Evolutionary conservation across 2,888 invertebrate genomes (phyloP), one percentile per base, ranked within the genome.

Genomic region (Desoria tigrina): DNA sequence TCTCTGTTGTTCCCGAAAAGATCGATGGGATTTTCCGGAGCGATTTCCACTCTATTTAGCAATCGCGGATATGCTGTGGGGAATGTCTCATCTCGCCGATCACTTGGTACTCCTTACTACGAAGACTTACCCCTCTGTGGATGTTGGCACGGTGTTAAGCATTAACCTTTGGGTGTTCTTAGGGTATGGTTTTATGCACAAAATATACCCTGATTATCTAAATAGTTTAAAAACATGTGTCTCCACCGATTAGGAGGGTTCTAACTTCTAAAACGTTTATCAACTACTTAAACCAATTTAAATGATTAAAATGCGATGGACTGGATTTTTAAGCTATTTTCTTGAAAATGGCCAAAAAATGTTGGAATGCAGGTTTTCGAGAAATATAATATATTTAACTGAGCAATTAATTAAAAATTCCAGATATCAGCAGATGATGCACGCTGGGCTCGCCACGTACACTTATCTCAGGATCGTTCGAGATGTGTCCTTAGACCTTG

Each of bases 381-480:
- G n/a, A n/a, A n/a, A n/a, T n/a, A n/a, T n/a, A n/a, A n/a, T n/a
- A n/a, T n/a, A n/a, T n/a, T n/a, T n/a, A n/a, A n/a, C n/a, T n/a
- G n/a, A n/a, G n/a, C n/a, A n/a, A n/a, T n/a, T n/a, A n/a, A n/a
- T n/a, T n/a, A n/a, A n/a, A n/a, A n/a, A n/a, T n/a, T n/a, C n/a
- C n/a, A 63, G 66, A 2, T 66, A 66, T 42, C 67, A 67, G 24
- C 67, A 67, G 55, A 11, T 67, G 28, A 64, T 68, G 68, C 63
- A 68, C 18, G 61, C 58, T 1, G 53, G 61, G 23, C 27, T 68
- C 4, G 57, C 68, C 21, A 28, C 39, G 7, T 68, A 64, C 56
- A 58, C 58, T 18, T 68, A 68, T 53, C 32, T 64, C 1, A 32
- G 53, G 23, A 53, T 68, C 16, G 68, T 68, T 4, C 63, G 42